Base-by-base conservation (phyloP, 2,888 invertebrate species). In the Drosophila birchii region DNA sequence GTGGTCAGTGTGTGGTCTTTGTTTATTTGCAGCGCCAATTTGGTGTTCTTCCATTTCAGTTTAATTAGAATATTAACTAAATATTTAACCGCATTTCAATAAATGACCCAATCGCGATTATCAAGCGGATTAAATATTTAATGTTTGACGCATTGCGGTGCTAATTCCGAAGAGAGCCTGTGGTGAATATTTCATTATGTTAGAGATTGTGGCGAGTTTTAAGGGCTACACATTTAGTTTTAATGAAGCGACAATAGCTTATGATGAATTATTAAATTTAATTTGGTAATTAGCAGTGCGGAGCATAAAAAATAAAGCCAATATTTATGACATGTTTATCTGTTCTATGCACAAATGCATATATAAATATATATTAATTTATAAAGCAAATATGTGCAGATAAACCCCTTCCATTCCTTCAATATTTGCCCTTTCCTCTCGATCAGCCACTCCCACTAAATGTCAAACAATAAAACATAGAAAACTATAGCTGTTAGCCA, bases 41-140 rank as follows among this genome's bases (percentile, higher is more conserved):
- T 47, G 58, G 29, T 47, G 36, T 29, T 68, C 69, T 68, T 68
- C n/a, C 67, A 55, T 39, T 68, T 38, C 36, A 54, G 36, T 54
- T 68, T 70, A 70, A 73, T 70, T 73, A 62, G 73, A 44, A 51
- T 72, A 72, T 69, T 69, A 61, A 51, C 61, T 49, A 14, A 39
- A 59, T 38, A 26, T 11, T 51, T 34, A 61, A 61, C 73, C 72
- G 51, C 69, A 73, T 73, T 69, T 69, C 59, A 20, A 62, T 73
- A 66, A 51, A 32, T 8, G 44, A 38, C 18, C 62, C 53, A 49
- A 68, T 68, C 57, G 34, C 26, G 47, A 58, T 58, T 36, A 71
- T 70, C 34, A 36, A 36, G 29, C 29, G 29, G 71, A 68, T 71
- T 68, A 68, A 41, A 57, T 38, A 70, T 68, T 49, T 18, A 70